phyloP scores from a whole-genome alignment of 2,888 invertebrate species.

The Oscheius sp. region DNA sequence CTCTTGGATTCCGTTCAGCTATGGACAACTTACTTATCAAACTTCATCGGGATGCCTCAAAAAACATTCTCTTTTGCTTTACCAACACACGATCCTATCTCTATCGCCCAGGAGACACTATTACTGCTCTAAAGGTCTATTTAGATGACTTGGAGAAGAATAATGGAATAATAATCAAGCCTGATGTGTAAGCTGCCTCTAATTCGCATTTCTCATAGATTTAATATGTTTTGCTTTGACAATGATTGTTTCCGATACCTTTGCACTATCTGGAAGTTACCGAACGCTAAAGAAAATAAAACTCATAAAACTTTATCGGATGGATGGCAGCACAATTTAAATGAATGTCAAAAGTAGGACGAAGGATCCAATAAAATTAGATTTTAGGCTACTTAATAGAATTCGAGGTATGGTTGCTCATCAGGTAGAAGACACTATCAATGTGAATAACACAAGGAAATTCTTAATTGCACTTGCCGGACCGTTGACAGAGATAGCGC shows the following conservation, averaged over 20 bases:
- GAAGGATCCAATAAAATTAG: not conserved
- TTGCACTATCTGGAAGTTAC: not conserved
- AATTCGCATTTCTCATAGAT: not conserved
- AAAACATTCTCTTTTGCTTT: constrained; percentile 59
- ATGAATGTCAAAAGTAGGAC: not conserved
- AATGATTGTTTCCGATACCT: constrained; percentile 11
- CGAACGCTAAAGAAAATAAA: not conserved
- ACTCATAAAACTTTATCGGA: not conserved
- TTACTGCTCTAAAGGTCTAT: constrained; percentile 1
- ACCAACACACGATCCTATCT: constrained; percentile 44
- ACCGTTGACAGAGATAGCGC: constrained; percentile 19
- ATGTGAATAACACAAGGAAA: not conserved
- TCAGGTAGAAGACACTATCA: constrained; percentile 13
- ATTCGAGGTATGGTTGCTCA: constrained; percentile 5
- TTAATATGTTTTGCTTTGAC: constrained; percentile 5
- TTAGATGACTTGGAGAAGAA: not conserved
- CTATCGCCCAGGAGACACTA: constrained; percentile 32
- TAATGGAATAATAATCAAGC: not conserved
- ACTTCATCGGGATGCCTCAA: constrained; percentile 46
- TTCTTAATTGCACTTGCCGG: constrained; percentile 1
- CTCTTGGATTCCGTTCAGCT: constrained; percentile 47
- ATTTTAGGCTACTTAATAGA: not conserved
- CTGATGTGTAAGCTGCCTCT: not conserved
- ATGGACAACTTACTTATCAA: constrained; percentile 51
- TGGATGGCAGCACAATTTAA: not conserved